phyloP scores from a whole-genome alignment of 2,888 invertebrate genomes.

The Physocephala rufipes region DNA sequence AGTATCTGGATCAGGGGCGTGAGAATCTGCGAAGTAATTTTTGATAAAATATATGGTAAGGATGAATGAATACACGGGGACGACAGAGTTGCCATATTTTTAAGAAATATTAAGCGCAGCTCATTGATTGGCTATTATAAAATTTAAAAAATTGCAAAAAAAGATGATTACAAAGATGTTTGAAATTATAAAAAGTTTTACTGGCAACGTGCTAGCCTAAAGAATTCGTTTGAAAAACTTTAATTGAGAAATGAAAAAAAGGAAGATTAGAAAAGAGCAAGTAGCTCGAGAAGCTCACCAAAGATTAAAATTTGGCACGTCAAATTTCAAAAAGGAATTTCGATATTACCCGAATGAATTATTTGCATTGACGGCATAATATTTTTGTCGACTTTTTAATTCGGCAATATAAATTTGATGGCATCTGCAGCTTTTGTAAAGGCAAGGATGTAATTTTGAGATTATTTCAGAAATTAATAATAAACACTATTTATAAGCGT shows the following conservation, averaged over 20 bases:
- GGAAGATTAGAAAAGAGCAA: background rate
- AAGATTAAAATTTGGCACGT: conserved; percentile 2
- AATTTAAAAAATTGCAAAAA: too few relatives aligned
- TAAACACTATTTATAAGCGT: background rate
- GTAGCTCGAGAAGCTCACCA: conserved; percentile 29
- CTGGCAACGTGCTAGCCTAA: background rate
- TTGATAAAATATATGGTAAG: background rate
- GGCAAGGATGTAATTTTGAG: background rate
- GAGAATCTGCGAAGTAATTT: background rate
- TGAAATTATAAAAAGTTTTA: background rate
- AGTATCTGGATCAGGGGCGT: background rate
- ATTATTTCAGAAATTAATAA: background rate
- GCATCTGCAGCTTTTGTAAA: conserved; percentile 55
- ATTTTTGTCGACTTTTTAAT: conserved; percentile 59
- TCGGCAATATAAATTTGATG: conserved; percentile 62
- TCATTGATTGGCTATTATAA: too few relatives aligned
- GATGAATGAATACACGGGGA: background rate
- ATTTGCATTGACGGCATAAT: conserved; percentile 61
- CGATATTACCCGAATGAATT: conserved; percentile 44
- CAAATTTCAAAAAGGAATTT: background rate
- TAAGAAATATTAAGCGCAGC: background rate
- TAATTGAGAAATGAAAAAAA: background rate
- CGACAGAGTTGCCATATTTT: conserved; percentile 6
- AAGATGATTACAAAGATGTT: too few relatives aligned
- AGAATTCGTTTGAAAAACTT: background rate